These are phyloP conservation scores for Recurvirostra avosetta DNA, from an alignment of 2,113 vertebrate genomes.

Conservation along the genomic window DNA sequence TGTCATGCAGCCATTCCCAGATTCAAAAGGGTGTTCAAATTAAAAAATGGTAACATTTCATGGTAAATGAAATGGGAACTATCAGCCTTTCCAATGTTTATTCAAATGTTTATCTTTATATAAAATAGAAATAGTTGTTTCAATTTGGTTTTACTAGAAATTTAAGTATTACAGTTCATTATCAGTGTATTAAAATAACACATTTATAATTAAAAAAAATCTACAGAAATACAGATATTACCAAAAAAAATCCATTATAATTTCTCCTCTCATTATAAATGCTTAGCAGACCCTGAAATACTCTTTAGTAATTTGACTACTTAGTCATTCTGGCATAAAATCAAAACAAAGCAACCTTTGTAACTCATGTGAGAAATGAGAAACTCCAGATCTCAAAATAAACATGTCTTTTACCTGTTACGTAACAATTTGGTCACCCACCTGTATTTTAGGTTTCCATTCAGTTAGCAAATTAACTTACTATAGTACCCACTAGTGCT, in stretches of 20 bases:
- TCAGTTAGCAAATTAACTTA: constrained; percentile 3
- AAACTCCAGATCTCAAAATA: constrained; percentile 14
- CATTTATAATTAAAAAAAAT: not conserved
- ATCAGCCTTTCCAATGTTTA: not conserved
- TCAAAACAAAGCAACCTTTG: constrained; percentile 45
- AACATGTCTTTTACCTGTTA: not conserved
- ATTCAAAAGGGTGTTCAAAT: not conserved
- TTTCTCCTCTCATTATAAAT: constrained; percentile 6
- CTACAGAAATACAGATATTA: not conserved
- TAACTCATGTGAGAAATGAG: constrained; percentile 67
- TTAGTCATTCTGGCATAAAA: constrained; percentile 20
- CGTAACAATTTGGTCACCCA: not conserved
- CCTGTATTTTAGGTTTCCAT: not conserved
- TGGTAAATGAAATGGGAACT: not conserved
- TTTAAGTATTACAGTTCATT: not conserved
- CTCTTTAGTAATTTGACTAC: not conserved
- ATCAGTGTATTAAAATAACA: not conserved
- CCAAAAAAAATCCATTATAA: constrained; percentile 33
- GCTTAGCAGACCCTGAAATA: constrained; percentile 50
- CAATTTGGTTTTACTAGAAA: not conserved
- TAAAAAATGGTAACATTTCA: not conserved
- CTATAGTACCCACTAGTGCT: not conserved
- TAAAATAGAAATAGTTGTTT: not conserved
- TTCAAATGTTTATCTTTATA: not conserved
- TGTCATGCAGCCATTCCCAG: not conserved